Evolutionary conservation across 2,113 vertebrate species (phyloP).

Genomic region (Notarius lentiginosus): DNA sequence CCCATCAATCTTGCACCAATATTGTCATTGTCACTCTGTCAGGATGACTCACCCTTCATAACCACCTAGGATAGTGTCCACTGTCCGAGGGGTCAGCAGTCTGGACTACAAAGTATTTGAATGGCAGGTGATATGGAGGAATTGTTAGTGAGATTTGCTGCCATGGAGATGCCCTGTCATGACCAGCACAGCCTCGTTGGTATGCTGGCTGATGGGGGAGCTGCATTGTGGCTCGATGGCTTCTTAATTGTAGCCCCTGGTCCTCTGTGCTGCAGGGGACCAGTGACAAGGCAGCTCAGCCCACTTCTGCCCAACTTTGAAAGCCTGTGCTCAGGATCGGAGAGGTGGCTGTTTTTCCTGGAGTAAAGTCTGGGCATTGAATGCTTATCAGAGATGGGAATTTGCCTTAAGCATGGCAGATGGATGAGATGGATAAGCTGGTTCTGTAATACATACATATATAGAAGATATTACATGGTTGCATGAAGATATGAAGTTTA

Average conservation of each 20-base stretch:
- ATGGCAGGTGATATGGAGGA: conserved; percentile 68
- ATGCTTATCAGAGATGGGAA: conserved; percentile 69
- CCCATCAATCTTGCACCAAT: background rate
- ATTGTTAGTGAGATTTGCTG: conserved; percentile 78
- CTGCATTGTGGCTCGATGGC: conserved; percentile 62
- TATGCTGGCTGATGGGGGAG: conserved; percentile 74
- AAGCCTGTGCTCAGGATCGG: conserved; percentile 61
- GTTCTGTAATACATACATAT: conserved; percentile 32
- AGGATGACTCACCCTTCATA: conserved; percentile 26
- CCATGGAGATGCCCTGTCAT: conserved; percentile 68
- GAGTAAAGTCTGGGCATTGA: conserved; percentile 64
- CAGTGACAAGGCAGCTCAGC: conserved; percentile 58
- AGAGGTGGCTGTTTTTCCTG: conserved; percentile 51
- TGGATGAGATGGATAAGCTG: conserved; percentile 38
- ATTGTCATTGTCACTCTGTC: conserved; percentile 39
- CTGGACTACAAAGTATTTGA: conserved; percentile 60
- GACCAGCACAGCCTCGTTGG: conserved; percentile 57
- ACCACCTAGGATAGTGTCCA: conserved; percentile 26
- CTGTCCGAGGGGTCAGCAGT: conserved; percentile 68
- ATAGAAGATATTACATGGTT: no score
- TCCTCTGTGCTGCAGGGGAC: conserved; percentile 65
- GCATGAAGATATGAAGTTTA: no score
- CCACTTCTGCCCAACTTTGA: conserved; percentile 52
- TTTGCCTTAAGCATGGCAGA: conserved; percentile 58
- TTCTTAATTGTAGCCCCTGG: conserved; percentile 78